Percentiles rank a stretch among this genome's conserved stretches.
Evolutionary conservation across 92 coral and sea anemone species (phyloP).

Genomic region (Porites divaricata): DNA sequence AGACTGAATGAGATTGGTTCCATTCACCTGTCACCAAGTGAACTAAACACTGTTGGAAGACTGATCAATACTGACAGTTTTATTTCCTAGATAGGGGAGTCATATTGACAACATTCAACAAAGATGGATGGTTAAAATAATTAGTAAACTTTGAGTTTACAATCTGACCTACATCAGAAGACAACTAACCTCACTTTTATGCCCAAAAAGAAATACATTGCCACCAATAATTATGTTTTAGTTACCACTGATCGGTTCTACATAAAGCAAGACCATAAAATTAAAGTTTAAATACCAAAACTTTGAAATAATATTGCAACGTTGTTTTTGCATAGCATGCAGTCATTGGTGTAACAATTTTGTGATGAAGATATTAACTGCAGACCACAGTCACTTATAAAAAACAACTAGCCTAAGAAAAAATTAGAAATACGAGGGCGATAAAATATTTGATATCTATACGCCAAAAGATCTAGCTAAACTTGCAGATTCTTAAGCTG

Average conservation of each 20-base stretch:
- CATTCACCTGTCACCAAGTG: background rate
- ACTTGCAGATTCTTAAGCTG: background rate
- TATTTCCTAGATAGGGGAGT: background rate
- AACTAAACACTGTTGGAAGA: background rate
- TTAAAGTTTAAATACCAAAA: background rate
- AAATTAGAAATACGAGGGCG: slow-evolving; percentile 3
- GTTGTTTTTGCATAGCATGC: slow-evolving; percentile 28
- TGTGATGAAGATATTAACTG: slow-evolving; percentile 18
- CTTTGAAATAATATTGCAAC: background rate
- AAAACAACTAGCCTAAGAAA: slow-evolving; percentile 26
- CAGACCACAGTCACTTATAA: slow-evolving; percentile 36
- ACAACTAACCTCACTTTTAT: background rate
- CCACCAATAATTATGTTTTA: background rate
- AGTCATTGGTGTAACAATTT: slow-evolving; percentile 13
- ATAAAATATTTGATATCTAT: slow-evolving; percentile 50
- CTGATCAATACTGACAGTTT: background rate
- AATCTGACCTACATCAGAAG: slow-evolving; percentile 27
- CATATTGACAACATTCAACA: slow-evolving; percentile 1
- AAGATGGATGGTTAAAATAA: background rate
- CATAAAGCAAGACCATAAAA: background rate
- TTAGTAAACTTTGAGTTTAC: slow-evolving; percentile 45
- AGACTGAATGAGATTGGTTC: background rate
- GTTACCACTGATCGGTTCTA: background rate
- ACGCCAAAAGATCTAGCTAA: background rate
- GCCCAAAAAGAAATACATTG: background rate